These are phyloP conservation scores for Aphaenogaster floridana DNA, from an alignment of 1,140 invertebrate species.

Conservation along the genomic window DNA sequence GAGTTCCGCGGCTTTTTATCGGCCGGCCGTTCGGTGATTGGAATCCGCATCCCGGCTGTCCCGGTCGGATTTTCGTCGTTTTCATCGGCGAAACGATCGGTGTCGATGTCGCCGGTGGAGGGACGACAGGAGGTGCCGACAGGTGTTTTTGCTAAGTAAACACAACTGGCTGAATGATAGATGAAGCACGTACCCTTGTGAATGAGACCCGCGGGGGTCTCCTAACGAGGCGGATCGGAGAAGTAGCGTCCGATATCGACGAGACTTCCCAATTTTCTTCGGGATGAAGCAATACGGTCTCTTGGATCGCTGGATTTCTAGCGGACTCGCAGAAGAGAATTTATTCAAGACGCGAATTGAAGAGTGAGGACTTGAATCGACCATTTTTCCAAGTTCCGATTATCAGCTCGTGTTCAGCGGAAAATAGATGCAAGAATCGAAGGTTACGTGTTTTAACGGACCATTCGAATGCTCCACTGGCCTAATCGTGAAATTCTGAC, in stretches of 20 bases:
- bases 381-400: neutral
- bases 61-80: constrained; percentile 53
- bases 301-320: neutral
- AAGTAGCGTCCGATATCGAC: neutral
- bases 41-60: constrained; percentile 42
- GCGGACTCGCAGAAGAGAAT: neutral
- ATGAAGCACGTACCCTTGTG: constrained; percentile 33
- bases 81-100: constrained; percentile 65
- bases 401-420: too few relatives aligned
- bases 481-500: neutral
- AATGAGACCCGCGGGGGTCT: neutral
- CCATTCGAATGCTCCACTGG: neutral
- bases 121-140: constrained; percentile 24
- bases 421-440: neutral
- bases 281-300: neutral
- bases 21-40: constrained; percentile 70
- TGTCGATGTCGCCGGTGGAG: constrained; percentile 19
- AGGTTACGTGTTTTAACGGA: too few relatives aligned
- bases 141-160: constrained; percentile 64
- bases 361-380: neutral
- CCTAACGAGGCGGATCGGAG: neutral
- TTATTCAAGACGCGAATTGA: neutral
- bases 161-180: constrained; percentile 34
- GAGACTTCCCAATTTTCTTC: neutral
- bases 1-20: constrained; percentile 74